Conservation (phyloP, 2,113 vertebrate genomes). For the Vulpes vulpes region DNA sequence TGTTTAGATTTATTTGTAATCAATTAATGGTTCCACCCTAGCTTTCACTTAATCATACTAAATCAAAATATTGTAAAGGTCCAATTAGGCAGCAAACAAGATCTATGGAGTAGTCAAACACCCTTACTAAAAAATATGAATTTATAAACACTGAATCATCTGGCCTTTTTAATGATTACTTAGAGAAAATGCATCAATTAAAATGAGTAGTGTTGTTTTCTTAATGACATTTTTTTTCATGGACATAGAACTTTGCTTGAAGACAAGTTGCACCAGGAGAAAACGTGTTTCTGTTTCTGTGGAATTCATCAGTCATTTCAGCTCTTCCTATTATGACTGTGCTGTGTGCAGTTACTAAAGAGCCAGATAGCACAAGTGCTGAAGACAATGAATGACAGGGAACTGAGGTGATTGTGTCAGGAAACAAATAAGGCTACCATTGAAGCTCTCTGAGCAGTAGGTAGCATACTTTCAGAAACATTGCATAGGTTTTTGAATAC, state of each 20-base stretch:
- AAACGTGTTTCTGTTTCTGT: neutral
- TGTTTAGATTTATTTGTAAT: conserved; percentile 69
- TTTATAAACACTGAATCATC: conserved; percentile 52
- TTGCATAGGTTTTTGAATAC: neutral
- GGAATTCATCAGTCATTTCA: neutral
- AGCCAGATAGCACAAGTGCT: neutral
- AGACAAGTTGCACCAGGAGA: neutral
- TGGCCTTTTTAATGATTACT: conserved; percentile 54
- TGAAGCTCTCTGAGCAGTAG: neutral
- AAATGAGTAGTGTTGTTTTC: conserved; percentile 43
- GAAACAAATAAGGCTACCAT: neutral
- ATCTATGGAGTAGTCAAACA: conserved; percentile 59
- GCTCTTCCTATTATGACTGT: neutral
- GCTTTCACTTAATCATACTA: conserved; percentile 51
- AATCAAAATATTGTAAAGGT: conserved; percentile 65
- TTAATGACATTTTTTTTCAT: conserved; percentile 30
- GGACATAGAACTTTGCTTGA: neutral
- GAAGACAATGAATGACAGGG: neutral
- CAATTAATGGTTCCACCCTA: conserved; percentile 39
- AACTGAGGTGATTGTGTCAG: neutral
- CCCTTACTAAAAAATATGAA: conserved; percentile 54
- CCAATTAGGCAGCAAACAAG: conserved; percentile 8
- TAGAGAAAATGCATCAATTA: conserved; percentile 62
- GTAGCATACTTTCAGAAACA: neutral
- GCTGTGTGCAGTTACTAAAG: neutral